Conservation (phyloP, 2,113 vertebrate genomes). For the Steatornis caripensis region DNA sequence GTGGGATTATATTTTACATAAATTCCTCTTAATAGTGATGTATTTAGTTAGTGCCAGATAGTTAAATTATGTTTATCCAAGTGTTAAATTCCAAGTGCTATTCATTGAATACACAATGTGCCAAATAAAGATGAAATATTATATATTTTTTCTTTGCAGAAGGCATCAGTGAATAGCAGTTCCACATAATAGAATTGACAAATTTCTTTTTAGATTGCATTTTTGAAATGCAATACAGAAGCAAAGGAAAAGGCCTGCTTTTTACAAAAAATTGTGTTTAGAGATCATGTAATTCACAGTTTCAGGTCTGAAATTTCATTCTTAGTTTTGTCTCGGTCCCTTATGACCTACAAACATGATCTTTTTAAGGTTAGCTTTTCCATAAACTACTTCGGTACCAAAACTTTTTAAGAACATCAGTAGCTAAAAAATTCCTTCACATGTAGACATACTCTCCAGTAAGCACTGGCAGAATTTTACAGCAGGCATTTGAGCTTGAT, state of each 20-base stretch:
- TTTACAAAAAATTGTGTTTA: neutral
- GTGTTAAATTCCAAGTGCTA: constrained; percentile 37
- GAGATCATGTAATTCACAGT: neutral
- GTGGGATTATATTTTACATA: constrained; percentile 44
- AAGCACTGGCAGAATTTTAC: neutral
- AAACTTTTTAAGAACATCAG: neutral
- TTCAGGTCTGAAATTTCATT: constrained; percentile 10
- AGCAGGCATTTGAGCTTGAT: neutral
- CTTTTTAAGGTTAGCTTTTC: neutral
- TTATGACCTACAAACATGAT: neutral
- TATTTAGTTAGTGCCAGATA: constrained; percentile 38
- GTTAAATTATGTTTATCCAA: constrained; percentile 44
- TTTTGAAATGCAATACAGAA: neutral
- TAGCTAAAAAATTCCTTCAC: neutral
- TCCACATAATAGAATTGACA: neutral
- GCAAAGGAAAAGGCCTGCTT: neutral
- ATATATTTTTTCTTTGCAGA: neutral
- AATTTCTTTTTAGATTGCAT: neutral
- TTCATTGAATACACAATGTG: constrained; percentile 30
- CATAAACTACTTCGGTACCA: neutral
- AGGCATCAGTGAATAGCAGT: neutral
- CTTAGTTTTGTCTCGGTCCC: neutral
- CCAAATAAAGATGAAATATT: constrained; percentile 32
- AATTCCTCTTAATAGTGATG: constrained; percentile 34
- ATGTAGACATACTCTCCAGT: neutral